Evolutionary conservation across 2,797 vertebrate species (phyloP), one percentile per base, ranked within the genome.

Genomic region (Phoxinus dragarum): DNA sequence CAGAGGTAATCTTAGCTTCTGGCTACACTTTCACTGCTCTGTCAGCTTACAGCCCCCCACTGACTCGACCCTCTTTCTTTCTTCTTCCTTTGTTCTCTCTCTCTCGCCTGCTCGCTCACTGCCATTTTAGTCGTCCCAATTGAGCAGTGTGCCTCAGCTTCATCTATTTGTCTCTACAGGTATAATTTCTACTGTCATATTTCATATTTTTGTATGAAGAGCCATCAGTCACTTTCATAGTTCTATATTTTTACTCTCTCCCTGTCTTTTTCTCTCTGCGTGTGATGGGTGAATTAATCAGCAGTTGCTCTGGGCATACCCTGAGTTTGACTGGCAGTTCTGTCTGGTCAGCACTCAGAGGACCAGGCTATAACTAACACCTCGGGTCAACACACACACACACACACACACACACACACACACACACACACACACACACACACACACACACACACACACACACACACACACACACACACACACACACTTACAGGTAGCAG

Each of bases 1-100:
- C 83, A 84, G 38, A 79, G 75, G 75, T 84, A 84, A 84, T 79
- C 83, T 79, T 84, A 40, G 66, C 83, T 72, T 79, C 75, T 79
- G 66, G 75, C 75, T 84, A 78, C 66, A 69, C 47, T 84, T 78
- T 84, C 71, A 79, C 52, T 78, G 75, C 52, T 71, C 75, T 84
- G 38, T 84, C 83, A 79, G 27, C 49, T 84, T 79, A 84, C 75
- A 84, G 52, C 83, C 75, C 82, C 74, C 78, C 69, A 74, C 69
- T 87, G 75, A 80, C 59, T 80, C 56, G 54, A 52, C 68, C 81
- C 77, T 81, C 56, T 72, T 82, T 64, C 38, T 73, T 78, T 80
- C 76, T 75, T 44, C 17, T 27, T 64, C 59, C 31, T 84, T 78
- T 67, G 77, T 68, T 81, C 76, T 47, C 64, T 40, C 71, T 82